A percentile compares a stretch with the other conserved stretches of the same genome.
These are phyloP conservation scores for Pseudochirops cupreus DNA, from an alignment of 2,797 vertebrate species.

Conservation along the genomic window DNA sequence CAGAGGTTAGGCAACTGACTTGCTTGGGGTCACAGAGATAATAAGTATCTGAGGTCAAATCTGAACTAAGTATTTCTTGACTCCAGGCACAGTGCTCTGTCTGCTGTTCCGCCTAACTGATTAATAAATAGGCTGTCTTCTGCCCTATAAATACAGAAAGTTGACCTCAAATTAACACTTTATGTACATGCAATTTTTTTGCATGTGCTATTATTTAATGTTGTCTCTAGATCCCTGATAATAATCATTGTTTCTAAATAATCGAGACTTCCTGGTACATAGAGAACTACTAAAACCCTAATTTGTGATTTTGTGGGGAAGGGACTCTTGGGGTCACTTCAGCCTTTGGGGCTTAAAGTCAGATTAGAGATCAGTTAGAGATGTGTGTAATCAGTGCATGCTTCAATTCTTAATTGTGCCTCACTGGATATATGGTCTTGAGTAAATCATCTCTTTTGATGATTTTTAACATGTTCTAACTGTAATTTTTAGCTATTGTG, in stretches of 20 bases:
- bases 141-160: neutral
- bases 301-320: neutral
- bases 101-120: neutral
- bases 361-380: neutral
- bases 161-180: neutral
- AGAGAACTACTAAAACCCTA: neutral
- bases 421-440: neutral
- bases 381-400: neutral
- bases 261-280: neutral
- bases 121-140: neutral
- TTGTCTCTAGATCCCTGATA: neutral
- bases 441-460: neutral
- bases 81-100: too few relatives aligned
- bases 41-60: neutral
- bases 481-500: neutral
- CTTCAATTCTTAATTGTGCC: neutral
- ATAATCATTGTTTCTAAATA: neutral
- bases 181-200: neutral
- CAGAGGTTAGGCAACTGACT: neutral
- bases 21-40: neutral
- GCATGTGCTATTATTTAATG: neutral
- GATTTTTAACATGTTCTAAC: neutral
- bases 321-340: neutral
- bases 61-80: neutral
- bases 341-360: neutral